These are phyloP conservation scores for Mus caroli DNA, from an alignment of 2,797 vertebrate species.

Conservation along the genomic window DNA sequence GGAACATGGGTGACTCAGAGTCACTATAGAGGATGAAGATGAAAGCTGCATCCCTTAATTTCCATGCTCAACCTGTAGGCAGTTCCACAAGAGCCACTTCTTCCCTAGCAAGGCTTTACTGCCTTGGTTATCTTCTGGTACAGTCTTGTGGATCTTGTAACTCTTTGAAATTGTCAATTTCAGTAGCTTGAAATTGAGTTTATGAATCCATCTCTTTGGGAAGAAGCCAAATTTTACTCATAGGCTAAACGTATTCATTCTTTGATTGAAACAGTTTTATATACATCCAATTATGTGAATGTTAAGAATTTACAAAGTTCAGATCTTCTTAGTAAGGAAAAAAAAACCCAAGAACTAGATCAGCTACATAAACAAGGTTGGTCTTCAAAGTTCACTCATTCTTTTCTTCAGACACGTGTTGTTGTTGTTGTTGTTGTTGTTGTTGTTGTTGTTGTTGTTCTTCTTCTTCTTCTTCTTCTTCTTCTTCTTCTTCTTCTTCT, in stretches of 20 bases:
- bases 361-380: neutral
- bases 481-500: no score
- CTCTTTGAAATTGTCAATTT: neutral
- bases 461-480: no score
- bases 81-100: neutral
- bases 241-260: neutral
- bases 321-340: neutral
- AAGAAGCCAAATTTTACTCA: conserved; percentile 17
- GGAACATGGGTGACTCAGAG: neutral
- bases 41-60: neutral
- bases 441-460: neutral
- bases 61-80: neutral
- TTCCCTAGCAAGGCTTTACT: neutral
- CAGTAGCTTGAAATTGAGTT: neutral
- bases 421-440: neutral
- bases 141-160: neutral
- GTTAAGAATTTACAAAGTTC: neutral
- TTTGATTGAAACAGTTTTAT: neutral
- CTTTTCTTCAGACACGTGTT: neutral
- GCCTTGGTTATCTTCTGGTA: neutral
- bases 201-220: neutral
- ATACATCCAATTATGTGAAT: neutral
- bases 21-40: no score
- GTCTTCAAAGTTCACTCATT: neutral
- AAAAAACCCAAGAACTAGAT: neutral